A percentile compares a stretch with the other conserved stretches of the same genome.
These are phyloP conservation scores for Epizoanthus ramosus DNA, from an alignment of 92 coral and sea anemone species.

Conservation along the genomic window DNA sequence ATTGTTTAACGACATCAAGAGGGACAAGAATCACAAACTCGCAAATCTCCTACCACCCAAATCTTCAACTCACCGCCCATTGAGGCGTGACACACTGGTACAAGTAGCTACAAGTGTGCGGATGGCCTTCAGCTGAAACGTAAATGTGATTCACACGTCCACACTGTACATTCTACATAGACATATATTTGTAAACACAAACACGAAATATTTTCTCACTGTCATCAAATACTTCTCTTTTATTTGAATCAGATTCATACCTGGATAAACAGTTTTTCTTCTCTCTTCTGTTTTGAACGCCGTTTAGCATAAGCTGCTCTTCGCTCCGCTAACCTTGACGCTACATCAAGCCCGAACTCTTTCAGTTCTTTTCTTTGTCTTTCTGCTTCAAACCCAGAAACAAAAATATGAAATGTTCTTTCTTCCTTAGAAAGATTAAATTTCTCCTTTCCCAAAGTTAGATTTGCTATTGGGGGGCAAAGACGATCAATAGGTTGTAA, in stretches of 20 bases:
- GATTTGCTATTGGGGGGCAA: slow-evolving; percentile 85
- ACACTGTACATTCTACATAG: too few relatives aligned
- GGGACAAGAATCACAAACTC: too few relatives aligned
- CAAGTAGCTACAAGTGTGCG: too few relatives aligned
- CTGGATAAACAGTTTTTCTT: slow-evolving; percentile 74
- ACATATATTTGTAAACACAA: too few relatives aligned
- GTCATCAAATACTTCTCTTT: neutral
- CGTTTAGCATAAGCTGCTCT: slow-evolving; percentile 71
- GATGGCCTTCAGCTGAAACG: too few relatives aligned
- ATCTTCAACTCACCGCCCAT: too few relatives aligned
- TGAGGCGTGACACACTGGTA: too few relatives aligned
- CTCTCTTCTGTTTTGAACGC: slow-evolving; percentile 53
- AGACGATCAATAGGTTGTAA: slow-evolving; percentile 57
- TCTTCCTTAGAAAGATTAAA: slow-evolving; percentile 55
- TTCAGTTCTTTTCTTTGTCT: slow-evolving; percentile 81
- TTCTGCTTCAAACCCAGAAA: slow-evolving; percentile 93
- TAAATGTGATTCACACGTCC: too few relatives aligned
- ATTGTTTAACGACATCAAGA: too few relatives aligned
- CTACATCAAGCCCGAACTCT: slow-evolving; percentile 79
- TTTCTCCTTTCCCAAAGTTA: slow-evolving; percentile 60
- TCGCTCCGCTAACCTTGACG: slow-evolving; percentile 81
- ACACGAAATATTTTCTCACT: too few relatives aligned
- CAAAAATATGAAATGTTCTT: slow-evolving; percentile 69
- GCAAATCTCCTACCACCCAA: too few relatives aligned
- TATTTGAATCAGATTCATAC: slow-evolving; percentile 40